Evolutionary conservation across 2,113 vertebrate genomes (phyloP), one percentile per base, ranked within the genome.

Genomic region (Lophotis ruficrista): DNA sequence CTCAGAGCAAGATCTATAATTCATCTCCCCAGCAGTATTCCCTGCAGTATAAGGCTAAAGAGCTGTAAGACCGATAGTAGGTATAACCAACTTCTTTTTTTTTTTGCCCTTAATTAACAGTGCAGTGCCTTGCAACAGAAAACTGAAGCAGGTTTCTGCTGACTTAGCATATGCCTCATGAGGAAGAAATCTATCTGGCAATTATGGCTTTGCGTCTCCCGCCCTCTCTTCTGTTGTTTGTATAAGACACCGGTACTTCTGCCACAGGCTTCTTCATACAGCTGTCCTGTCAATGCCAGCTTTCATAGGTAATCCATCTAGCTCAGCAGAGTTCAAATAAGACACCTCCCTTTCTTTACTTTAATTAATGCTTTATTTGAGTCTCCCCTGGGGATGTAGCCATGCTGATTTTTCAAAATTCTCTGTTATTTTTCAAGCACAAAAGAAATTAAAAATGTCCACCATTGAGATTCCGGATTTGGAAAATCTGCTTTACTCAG

Each of bases 111-210:
- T 92, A 90, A 93, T 94, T 87, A 96, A 41, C 45, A 92, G 68
- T 31, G 41, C 48, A 69, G 50, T 79, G 95, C 51, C 72, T 93
- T 94, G 89, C 90, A 96, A 90, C 69, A 92, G 80, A 96, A 95
- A 95, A 83, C 25, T 53, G 57, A 76, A 65, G 86, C 81, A 97
- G 90, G 83, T 92, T 96, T 95, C 62, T 96, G 94, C 94, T 96
- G 96, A 93, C 96, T 89, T 94, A 87, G 81, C 92, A 91, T 84
- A 30, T 87, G 77, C 91, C 86, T 96, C 83, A 96, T 31, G 62
- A 96, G 83, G 93, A 96, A 94, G 89, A 96, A 96, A 95, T 93
- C 92, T 95, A 91, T 94, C 81, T 95, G 95, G 91, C 92, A 97
- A 93, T 97, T 96, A 87, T 35, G 80, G 86, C 72, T 95, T 64